phyloP scores from a whole-genome alignment of 2,797 vertebrate species.

The Sebastolobus altivelis region DNA sequence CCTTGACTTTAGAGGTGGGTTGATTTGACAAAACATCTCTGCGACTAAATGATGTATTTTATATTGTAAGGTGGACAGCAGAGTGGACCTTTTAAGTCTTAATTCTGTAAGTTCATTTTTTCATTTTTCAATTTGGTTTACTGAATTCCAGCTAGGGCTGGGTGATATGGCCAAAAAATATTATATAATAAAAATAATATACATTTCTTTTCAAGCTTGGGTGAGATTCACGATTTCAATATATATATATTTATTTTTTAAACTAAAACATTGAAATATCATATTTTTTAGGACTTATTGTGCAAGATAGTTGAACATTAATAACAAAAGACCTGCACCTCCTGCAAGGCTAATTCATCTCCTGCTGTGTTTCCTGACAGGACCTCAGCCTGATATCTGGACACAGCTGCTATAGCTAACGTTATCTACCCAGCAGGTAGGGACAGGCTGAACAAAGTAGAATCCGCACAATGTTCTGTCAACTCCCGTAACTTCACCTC shows the following conservation, averaged over 20 bases:
- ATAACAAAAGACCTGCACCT: background rate
- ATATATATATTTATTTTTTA: background rate
- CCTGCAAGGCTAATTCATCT: background rate
- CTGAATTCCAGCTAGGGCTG: background rate
- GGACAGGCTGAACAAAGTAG: background rate
- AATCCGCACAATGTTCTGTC: background rate
- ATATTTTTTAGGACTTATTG: background rate
- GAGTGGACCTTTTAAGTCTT: background rate
- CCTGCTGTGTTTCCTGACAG: constrained; percentile 22
- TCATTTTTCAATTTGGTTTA: background rate
- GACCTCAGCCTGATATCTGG: background rate
- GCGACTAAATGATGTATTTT: background rate
- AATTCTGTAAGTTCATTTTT: background rate
- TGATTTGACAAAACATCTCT: background rate
- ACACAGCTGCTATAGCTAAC: constrained; percentile 8
- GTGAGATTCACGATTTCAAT: background rate
- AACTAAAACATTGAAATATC: background rate
- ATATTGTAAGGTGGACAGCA: background rate
- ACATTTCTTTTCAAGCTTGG: background rate
- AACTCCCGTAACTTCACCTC: background rate
- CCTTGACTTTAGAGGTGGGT: too few relatives aligned
- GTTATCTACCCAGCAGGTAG: constrained; percentile 6
- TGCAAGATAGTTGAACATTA: background rate
- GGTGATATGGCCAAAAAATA: background rate
- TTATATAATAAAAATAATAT: background rate